Evolutionary conservation across 2,113 vertebrate species (phyloP), one percentile per base, ranked within the genome.

Genomic region (Cheilinus undulatus): DNA sequence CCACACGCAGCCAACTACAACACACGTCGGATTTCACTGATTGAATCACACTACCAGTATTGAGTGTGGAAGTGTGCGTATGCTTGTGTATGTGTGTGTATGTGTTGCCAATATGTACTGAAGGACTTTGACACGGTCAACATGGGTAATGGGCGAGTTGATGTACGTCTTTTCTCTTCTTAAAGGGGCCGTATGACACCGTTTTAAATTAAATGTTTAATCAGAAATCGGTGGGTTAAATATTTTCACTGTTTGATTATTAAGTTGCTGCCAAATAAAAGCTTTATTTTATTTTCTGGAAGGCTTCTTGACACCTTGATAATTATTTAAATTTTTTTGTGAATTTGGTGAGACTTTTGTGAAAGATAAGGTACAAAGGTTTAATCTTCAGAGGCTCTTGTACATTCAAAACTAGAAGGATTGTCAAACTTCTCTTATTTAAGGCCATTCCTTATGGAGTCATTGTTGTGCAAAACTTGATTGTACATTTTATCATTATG

Each of bases 31-130:
- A 83, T 73, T 81, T 82, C 80, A 78, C 86, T 51, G 77, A 89
- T 80, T 63, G 75, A 83, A 69, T 87, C 87, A 88, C 90, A 90
- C 88, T 89, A 90, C 86, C 90, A 92, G 92, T 93, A 89, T 92
- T 92, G 89, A 45, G 86, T 80, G 86, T 80, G 73, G 32, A 45
- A 26, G 32, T 46, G 62, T 48, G 56, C 43, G 67, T 23, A 13
- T 68, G 42, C 26, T 27, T 70, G 15, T 75, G 26, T 75, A 2
- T 46, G 74, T 65, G 30, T 30, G 70, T 28, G 64, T 72, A 7
- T 71, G 80, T 78, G 76, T 67, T 91, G 88, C 89, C 82, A 85
- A 80, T 80, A 69, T 83, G 73, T 89, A 88, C 89, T 89, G 88
- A 93, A 89, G 88, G 90, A 93, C 85, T 72, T 80, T 84, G 56